These are phyloP conservation scores for Tachysurus fulvidraco DNA, from an alignment of 2,113 vertebrate genomes.

Conservation along the genomic window DNA sequence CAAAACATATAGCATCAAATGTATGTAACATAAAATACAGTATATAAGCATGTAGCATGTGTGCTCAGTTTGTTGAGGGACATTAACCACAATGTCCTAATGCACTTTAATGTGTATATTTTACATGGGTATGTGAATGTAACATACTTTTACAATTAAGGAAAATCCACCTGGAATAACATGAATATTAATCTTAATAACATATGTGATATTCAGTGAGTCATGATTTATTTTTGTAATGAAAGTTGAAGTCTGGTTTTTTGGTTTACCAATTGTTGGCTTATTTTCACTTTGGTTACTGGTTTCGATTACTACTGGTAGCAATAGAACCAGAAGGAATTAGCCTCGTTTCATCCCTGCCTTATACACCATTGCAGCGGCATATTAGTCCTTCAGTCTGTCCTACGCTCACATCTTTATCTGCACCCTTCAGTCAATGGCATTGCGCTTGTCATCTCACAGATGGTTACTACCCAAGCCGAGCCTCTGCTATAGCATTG, in stretches of 20 bases:
- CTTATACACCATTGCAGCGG: background rate
- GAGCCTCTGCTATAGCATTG: background rate
- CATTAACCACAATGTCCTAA: background rate
- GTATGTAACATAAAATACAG: background rate
- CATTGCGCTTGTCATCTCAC: background rate
- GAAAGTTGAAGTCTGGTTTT: background rate
- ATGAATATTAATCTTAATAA: background rate
- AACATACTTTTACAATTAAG: background rate
- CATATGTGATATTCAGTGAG: background rate
- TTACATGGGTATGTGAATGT: background rate
- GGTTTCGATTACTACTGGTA: background rate
- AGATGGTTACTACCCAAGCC: background rate
- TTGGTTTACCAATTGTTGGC: background rate
- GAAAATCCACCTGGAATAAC: background rate
- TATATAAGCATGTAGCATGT: background rate
- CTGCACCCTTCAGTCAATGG: background rate
- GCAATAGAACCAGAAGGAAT: background rate
- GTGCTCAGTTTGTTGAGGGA: background rate
- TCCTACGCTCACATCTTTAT: no score
- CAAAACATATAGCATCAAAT: constrained; percentile 4
- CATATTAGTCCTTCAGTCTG: no score
- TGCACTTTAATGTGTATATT: background rate
- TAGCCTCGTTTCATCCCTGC: background rate
- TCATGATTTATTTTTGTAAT: background rate
- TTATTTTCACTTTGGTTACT: background rate